Base-by-base conservation (phyloP, 2,888 invertebrate species). In the Brenthis ino region DNA sequence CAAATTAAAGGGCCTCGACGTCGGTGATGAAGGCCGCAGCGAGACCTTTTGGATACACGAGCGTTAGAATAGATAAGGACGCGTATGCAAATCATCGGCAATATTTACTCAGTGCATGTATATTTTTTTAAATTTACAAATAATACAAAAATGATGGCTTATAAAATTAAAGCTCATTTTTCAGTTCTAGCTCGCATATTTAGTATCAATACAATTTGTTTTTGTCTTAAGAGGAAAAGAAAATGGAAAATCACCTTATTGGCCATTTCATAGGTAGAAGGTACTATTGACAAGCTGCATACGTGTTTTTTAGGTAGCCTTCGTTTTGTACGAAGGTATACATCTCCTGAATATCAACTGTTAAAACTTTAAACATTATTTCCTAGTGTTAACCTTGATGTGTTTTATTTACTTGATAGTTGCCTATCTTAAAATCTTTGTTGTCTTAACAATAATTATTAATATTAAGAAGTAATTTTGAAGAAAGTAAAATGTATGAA, bases 1-100 rank as follows among this genome's bases (percentile, higher is more conserved):
- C 86, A 82, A 88, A 90, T 88, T 83, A 83, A 87, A 91, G 87
- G 89, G 86, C 91, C 90, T 91, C 85, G 87, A 75, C 76, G 76
- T 76, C 72, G 76, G 73, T 79, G 76, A 77, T 73, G 84, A 88
- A 88, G 91, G 92, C 84, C 87, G 78, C 63, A 2, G 24, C 60
- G 70, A 82, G 87, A 89, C 91, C 85, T 75, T 81, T 81, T 77
- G 80, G 84, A 85, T 85, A 84, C 82, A 85, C 84, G 75, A 78
- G 79, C 79, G 80, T 78, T 85, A 85, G 80, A 86, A 88, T 87
- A 87, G 87, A 86, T 83, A 83, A 77, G 83, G 85, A 85, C 86
- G 86, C 87, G 88, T 89, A 91, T 88, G 90, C 91, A 89, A 91
- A 91, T 91, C 66, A 57, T 85, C 80, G 85, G 84, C 81, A 79